A percentile compares a stretch with the other conserved stretches of the same genome.
These are phyloP conservation scores for Calonectris borealis DNA, from an alignment of 2,113 vertebrate species.

Conservation along the genomic window DNA sequence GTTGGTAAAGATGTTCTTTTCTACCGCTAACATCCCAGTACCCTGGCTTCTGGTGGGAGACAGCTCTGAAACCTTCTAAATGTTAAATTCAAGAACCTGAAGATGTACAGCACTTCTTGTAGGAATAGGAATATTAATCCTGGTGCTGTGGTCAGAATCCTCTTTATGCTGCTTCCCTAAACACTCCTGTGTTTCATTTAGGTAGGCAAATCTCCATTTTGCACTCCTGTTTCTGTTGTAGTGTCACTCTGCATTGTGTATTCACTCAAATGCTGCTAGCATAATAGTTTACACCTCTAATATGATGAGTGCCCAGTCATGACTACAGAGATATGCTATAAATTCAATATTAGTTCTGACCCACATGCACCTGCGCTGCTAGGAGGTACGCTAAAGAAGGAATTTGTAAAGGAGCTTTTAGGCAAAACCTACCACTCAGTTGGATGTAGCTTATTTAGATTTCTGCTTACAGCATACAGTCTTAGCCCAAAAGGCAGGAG, in stretches of 20 bases:
- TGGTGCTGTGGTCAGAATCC: not conserved
- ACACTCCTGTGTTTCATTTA: not conserved
- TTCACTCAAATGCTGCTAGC: not conserved
- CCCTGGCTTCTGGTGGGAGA: not conserved
- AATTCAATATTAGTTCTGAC: not conserved
- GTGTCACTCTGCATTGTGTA: not conserved
- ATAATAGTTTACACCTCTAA: not conserved
- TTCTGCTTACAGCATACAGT: not conserved
- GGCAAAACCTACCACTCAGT: not conserved
- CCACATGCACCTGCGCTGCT: not conserved
- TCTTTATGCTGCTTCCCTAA: not conserved
- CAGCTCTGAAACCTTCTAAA: not conserved
- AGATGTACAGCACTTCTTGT: not conserved
- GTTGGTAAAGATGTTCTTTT: not conserved
- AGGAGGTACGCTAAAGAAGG: not conserved
- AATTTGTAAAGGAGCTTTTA: not conserved
- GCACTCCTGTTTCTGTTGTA: not conserved
- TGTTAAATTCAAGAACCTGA: not conserved
- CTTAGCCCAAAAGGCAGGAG: not conserved
- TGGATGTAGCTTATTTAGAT: not conserved
- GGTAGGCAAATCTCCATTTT: not conserved
- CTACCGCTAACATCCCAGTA: not conserved
- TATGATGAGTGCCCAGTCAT: not conserved
- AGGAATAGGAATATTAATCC: not conserved
- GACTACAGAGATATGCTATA: not conserved